phyloP scores from a whole-genome alignment of 2,888 invertebrate genomes.

The Halocaridina rubra region DNA sequence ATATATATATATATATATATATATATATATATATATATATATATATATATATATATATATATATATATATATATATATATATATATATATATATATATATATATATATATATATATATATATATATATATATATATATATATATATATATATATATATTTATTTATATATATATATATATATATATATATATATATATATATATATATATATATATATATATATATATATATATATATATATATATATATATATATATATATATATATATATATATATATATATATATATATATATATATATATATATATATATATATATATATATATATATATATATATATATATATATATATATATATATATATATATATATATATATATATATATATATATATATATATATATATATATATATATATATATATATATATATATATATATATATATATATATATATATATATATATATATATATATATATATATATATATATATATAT shows the following conservation, averaged over 20 bases:
- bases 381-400: background rate
- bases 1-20: background rate
- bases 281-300: background rate
- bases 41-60: background rate
- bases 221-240: background rate
- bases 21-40: background rate
- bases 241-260: background rate
- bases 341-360: background rate
- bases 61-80: background rate
- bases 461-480: background rate
- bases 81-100: background rate
- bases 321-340: background rate
- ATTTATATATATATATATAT: background rate
- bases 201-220: background rate
- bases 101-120: background rate
- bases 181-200: background rate
- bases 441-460: background rate
- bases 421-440: background rate
- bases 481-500: background rate
- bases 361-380: background rate
- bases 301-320: background rate
- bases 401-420: background rate
- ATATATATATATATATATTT: background rate
- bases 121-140: background rate
- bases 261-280: background rate